Base-by-base conservation (phyloP, 2,888 invertebrate species). In the Clunio marinus region DNA sequence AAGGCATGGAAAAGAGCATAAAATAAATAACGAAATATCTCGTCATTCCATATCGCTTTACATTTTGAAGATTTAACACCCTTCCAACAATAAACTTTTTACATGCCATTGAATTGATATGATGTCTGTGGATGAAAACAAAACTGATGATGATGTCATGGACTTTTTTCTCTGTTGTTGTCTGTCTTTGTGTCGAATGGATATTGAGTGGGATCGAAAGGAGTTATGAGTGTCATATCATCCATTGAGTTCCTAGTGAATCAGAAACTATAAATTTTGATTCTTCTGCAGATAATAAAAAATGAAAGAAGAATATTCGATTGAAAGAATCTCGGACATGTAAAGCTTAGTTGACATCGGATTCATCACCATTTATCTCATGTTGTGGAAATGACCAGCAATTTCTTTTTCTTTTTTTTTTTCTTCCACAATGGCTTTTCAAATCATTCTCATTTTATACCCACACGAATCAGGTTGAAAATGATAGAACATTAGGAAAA, bases 91-190 rank as follows among this genome's bases (percentile, higher is more conserved):
- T 25, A 46, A 15, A 45, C 22, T 46, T 27, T 35, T 10, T 2
- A 24, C 22, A 25, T 63, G 25, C 27, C 24, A 57, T 57, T 57
- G 62, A 63, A 45, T 22, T 17, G 46, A 66, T 10, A 51, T 13
- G 20, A 65, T 45, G 32, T 7, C 24, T 25, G 8, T 63, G 17
- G 46, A 46, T 37, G 13, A 46, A 55, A 51, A 27, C n/a, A 7
- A 57, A 17, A 35, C 32, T 25, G n/a, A 62, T 66, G 66, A 66
- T 66, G 66, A 66, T 66, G 66, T 66, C 66, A 66, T 66, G 27
- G 51, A 4, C n/a, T 51, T n/a, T n/a, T n/a, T n/a, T 32, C 32
- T 7, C 10, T 4, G 32, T 10, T 32, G 4, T 32, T 32, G 4
- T 32, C 5, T 32, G 10, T 4, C 10, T 32, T 57, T 27, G 13